Evolutionary conservation across 1,140 invertebrate genomes (phyloP).

Genomic region (Aradophagus sp.): DNA sequence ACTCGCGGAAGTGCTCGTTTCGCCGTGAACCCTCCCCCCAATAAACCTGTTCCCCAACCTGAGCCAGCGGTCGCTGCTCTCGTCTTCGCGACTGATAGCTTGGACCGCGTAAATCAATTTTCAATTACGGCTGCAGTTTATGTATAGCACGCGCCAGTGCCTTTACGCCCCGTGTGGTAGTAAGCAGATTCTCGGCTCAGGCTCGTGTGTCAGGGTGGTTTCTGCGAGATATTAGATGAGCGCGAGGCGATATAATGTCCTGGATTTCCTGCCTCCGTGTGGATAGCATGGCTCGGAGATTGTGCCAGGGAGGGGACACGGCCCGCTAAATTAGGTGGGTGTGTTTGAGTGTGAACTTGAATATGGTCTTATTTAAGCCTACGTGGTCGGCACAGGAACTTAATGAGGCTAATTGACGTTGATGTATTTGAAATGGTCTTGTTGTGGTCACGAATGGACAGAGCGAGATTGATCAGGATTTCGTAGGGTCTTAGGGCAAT

Average conservation of each 20-base stretch:
- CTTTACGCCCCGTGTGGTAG: slow-evolving; percentile 25
- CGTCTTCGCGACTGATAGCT: slow-evolving; percentile 71
- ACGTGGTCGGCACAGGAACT: no score
- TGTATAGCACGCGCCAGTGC: slow-evolving; percentile 47
- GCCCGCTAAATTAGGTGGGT: no score
- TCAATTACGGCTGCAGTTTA: slow-evolving; percentile 72
- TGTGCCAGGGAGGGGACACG: no score
- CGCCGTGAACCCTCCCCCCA: no score
- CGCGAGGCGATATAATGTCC: slow-evolving; percentile 49
- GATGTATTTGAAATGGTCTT: no score
- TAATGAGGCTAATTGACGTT: no score
- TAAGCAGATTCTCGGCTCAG: slow-evolving; percentile 49
- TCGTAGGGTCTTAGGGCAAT: no score
- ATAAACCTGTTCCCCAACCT: slow-evolving; percentile 21
- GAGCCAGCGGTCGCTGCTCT: slow-evolving; percentile 52
- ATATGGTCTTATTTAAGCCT: no score
- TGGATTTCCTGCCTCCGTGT: slow-evolving; percentile 1
- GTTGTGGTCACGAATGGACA: no score
- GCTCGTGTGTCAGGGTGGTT: slow-evolving; percentile 11
- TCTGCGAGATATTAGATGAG: slow-evolving; percentile 34
- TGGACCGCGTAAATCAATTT: slow-evolving; percentile 75
- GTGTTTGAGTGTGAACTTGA: no score
- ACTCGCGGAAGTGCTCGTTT: slow-evolving; percentile 10
- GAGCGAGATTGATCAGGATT: no score
- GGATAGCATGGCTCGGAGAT: no score